Evolutionary conservation across 1,140 invertebrate genomes (phyloP), one percentile per base, ranked within the genome.

Genomic region (Heliconius nattereri): DNA sequence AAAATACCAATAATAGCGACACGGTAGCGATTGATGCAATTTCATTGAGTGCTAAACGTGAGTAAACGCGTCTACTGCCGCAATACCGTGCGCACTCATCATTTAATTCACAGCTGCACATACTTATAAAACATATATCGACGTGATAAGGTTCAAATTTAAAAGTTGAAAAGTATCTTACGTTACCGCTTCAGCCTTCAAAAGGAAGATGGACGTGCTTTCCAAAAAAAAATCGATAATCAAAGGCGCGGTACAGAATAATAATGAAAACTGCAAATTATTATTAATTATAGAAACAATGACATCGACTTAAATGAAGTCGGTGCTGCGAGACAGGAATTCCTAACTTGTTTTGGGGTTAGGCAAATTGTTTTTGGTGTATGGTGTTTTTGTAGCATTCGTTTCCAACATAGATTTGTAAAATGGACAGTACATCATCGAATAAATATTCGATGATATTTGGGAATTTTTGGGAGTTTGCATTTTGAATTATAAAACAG

Each of bases 281-380:
- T 88, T 94, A 89, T 89, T 91, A 91, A 94, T 94, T 94, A 91
- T 87, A 90, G 90, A 92, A 90, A 89, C 91, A 91, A 90, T 90
- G 90, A 92, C 87, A 90, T 87, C 86, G 85, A 80, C 72, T 84
- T 86, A 88, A 91, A 92, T 90, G 87, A 92, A 85, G 82, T 79
- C 81, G 81, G 76, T 52, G 80, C 80, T 83, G 84, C 90, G 85
- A 89, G 88, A 89, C 80, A 74, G 83, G 90, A 91, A 91, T 92
- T 86, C 84, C 80, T 87, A 89, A 89, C 88, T 81, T 78, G 80
- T 74, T 77, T 81, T 81, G 75, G 78, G 52, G 71, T 81, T 81
- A 78, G 79, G 49, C 74, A 76, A 76, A 73, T 71, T 52, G 73
- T 80, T 80, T 76, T 45, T 72, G 20, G 60, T 32, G 40, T n/a